phyloP scores from a whole-genome alignment of 1,140 invertebrate species.

The Bombus ignitus region DNA sequence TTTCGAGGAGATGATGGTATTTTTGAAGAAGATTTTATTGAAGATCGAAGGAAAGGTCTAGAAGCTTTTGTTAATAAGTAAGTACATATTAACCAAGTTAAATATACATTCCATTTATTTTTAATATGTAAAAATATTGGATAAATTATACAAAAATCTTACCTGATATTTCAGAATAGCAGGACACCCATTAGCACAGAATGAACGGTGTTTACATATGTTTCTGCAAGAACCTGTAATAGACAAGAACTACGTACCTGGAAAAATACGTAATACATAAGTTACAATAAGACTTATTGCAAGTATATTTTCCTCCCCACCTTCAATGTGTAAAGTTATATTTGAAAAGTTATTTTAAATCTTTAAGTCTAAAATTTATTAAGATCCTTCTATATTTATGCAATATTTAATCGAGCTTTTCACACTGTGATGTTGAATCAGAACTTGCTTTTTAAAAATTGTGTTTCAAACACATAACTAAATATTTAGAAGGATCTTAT shows the following conservation, averaged over 20 bases:
- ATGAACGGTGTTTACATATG: conserved; percentile 99
- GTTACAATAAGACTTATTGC: conserved; percentile 60
- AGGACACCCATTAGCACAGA: conserved; percentile 99
- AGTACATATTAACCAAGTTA: conserved; percentile 68
- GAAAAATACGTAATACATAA: conserved; percentile 98
- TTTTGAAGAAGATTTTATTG: conserved; percentile 99
- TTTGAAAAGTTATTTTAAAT: conserved; percentile 53
- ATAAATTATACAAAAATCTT: conserved; percentile 19
- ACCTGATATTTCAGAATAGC: conserved; percentile 90
- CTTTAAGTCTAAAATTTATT: conserved; percentile 46
- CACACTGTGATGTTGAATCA: conserved; percentile 51
- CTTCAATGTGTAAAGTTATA: conserved; percentile 52
- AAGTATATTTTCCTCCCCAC: conserved; percentile 64
- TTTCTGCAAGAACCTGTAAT: conserved; percentile 98
- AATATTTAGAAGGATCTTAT: conserved; percentile 35
- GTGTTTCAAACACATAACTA: conserved; percentile 34
- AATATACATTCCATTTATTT: neutral
- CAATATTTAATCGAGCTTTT: conserved; percentile 56
- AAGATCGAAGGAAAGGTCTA: conserved; percentile 98
- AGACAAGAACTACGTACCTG: conserved; percentile 99
- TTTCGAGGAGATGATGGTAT: conserved; percentile 99
- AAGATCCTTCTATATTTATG: conserved; percentile 56
- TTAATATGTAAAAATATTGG: neutral
- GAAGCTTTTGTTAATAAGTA: conserved; percentile 99
- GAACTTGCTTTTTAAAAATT: conserved; percentile 25